Evolutionary conservation across 2,797 vertebrate species (phyloP), one percentile per base, ranked within the genome.

Genomic region (Tokudaia tokunoshimensis): DNA sequence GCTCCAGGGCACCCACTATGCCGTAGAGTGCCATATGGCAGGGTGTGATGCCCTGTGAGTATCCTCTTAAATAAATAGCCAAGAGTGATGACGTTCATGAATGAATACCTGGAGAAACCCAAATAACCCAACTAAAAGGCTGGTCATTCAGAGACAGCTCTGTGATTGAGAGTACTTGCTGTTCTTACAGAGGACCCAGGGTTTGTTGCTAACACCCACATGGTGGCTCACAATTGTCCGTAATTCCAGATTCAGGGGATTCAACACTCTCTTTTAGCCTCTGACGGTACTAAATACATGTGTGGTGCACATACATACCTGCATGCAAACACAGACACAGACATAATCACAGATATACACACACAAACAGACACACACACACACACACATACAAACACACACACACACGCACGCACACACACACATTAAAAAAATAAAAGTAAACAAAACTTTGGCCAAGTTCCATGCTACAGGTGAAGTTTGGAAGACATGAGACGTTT

Each of bases 41-140:
- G 3, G 13, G 4, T 55, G 41, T 41, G 57, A 44, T 1, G 26
- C n/a, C 22, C 41, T 41, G 0, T 11, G 70, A 41, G 13, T 9
- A 3, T 41, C 2, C 1, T 4, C n/a, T 37, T 59, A 47, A 41
- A n/a, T 26, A 41, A 67, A 67, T 9, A 13, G 12, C 24, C 5
- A 3, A 9, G 15, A 34, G 3, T 55, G 22, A 63, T 20, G 8
- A 6, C 2, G 0, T 0, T 9, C 22, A 6, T 22, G 10, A 44
- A 20, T 3, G 19, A 29, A 24, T 12, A 44, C 89, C 14, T 0
- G 6, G 74, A 61, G 19, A 8, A 57, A 31, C 67, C 8, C 37
- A n/a, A 47, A 76, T 31, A 47, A 34, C 22, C 47, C 52, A 81
- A 14, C 8, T 14, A 57, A 81, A 22, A 57, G 34, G 34, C 14